These are phyloP conservation scores for Syngnathus acus DNA, from an alignment of 2,797 vertebrate species.

Conservation along the genomic window DNA sequence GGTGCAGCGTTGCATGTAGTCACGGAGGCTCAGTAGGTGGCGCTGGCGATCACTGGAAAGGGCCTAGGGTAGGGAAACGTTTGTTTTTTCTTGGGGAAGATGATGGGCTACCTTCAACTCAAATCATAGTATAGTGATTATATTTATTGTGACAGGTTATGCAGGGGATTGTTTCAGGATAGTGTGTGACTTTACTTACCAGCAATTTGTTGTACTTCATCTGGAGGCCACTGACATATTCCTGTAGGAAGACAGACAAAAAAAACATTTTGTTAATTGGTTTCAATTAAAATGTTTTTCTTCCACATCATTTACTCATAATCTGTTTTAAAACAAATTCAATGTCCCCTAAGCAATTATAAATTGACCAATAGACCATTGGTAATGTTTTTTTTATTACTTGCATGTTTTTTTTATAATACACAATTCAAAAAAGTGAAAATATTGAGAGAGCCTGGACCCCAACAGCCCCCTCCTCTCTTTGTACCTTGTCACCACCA, in stretches of 20 bases:
- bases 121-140: neutral
- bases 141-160: neutral
- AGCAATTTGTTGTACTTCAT: conserved; percentile 84
- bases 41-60: conserved; percentile 78
- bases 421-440: neutral
- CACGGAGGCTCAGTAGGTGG: conserved; percentile 81
- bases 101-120: neutral
- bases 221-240: conserved; percentile 70
- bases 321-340: neutral
- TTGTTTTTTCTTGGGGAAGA: neutral
- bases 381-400: neutral
- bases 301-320: neutral
- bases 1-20: conserved; percentile 97
- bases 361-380: neutral
- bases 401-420: neutral
- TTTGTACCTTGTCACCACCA: conserved; percentile 71
- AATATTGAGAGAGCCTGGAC: no score
- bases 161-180: neutral
- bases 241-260: conserved; percentile 61
- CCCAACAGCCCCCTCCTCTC: no score
- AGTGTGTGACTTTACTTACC: conserved; percentile 65
- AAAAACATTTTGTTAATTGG: neutral
- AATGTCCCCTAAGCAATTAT: neutral
- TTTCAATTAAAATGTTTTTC: neutral
- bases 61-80: conserved; percentile 33